Percentiles rank a stretch among this genome's conserved stretches.
phyloP scores from a whole-genome alignment of 2,797 vertebrate genomes.

The Chelon labrosus region DNA sequence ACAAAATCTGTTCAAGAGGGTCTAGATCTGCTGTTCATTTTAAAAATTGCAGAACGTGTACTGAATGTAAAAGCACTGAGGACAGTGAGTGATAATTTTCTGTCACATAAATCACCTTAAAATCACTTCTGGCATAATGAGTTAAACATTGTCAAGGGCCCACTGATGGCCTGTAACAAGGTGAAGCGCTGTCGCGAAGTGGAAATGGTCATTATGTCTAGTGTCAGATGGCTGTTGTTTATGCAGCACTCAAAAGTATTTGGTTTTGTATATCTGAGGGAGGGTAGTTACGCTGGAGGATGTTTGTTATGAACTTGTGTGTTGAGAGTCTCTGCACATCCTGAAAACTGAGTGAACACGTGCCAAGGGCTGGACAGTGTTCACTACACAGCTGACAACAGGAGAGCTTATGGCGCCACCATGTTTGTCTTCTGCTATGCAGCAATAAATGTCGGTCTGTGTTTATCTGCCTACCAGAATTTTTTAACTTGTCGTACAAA shows the following conservation, averaged over 20 bases:
- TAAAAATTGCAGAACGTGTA: slow-evolving; percentile 30
- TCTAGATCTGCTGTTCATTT: slow-evolving; percentile 22
- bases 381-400: slow-evolving; percentile 71
- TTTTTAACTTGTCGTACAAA: slow-evolving; percentile 61
- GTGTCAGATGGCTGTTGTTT: slow-evolving; percentile 62
- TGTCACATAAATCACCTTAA: slow-evolving; percentile 53
- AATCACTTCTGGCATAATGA: slow-evolving; percentile 52
- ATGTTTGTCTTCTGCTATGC: slow-evolving; percentile 60
- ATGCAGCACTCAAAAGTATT: slow-evolving; percentile 60
- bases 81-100: slow-evolving; percentile 50
- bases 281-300: slow-evolving; percentile 67
- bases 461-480: slow-evolving; percentile 52
- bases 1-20: slow-evolving; percentile 10
- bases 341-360: slow-evolving; percentile 78
- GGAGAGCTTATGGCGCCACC: slow-evolving; percentile 70
- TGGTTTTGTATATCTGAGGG: slow-evolving; percentile 58
- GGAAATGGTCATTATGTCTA: slow-evolving; percentile 50
- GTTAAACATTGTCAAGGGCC: slow-evolving; percentile 56
- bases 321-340: slow-evolving; percentile 73
- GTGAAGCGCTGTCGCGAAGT: slow-evolving; percentile 47
- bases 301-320: slow-evolving; percentile 81
- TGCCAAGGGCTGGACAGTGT: slow-evolving; percentile 79
- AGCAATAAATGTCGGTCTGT: slow-evolving; percentile 59
- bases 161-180: slow-evolving; percentile 44
- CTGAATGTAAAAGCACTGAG: slow-evolving; percentile 40